Conservation (phyloP, 2,888 invertebrate genomes). For the Ischnura elegans region DNA sequence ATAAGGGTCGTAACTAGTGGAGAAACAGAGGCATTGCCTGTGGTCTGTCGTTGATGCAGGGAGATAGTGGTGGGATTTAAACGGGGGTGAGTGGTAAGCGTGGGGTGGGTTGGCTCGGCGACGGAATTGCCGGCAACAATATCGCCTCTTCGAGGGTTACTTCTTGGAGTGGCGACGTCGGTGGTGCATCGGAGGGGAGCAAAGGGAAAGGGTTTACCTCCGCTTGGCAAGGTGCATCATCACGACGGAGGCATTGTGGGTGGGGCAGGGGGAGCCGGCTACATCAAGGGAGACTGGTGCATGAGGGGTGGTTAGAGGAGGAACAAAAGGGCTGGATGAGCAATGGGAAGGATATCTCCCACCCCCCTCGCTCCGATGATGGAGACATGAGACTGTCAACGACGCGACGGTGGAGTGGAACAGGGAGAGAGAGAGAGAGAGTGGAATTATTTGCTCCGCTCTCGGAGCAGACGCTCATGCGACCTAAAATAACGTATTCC, state of each 20-base stretch:
- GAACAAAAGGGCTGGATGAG: too few species aligned
- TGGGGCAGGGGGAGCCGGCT: neutral
- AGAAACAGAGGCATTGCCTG: neutral
- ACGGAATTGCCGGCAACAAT: conserved; percentile 34
- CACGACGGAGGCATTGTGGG: conserved; percentile 30
- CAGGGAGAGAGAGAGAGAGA: too few species aligned
- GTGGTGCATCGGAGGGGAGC: neutral
- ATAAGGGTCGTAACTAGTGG: neutral
- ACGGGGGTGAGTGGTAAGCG: neutral
- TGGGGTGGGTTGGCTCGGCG: neutral
- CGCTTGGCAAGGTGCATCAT: conserved; percentile 43
- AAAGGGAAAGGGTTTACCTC: neutral
- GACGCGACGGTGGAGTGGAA: too few species aligned
- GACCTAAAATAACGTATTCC: too few species aligned
- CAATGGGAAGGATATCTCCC: too few species aligned
- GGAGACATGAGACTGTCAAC: too few species aligned
- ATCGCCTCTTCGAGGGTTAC: conserved; percentile 20
- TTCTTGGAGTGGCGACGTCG: conserved; percentile 20
- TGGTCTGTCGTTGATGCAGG: neutral
- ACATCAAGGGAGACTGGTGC: neutral
- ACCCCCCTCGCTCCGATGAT: too few species aligned
- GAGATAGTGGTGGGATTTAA: neutral
- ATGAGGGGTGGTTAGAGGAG: neutral
- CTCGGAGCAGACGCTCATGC: too few species aligned
- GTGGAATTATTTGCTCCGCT: too few species aligned